Evolutionary conservation across 1,140 invertebrate genomes (phyloP).

Genomic region (Drosophila trapezifrons): DNA sequence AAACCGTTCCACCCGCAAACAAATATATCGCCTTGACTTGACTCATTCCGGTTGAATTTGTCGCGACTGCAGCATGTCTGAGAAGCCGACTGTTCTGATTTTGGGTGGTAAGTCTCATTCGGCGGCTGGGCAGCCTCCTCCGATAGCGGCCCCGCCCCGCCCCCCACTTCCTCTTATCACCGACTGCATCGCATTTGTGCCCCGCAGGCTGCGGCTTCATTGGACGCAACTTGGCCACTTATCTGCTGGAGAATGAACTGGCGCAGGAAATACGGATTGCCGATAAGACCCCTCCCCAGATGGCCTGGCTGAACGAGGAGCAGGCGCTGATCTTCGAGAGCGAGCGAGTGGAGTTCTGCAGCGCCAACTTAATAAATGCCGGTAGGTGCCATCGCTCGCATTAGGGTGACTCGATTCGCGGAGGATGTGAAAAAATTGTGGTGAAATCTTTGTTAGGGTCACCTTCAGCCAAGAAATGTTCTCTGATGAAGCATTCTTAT

Average conservation of each 20-base stretch:
- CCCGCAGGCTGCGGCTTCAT: slow-evolving; percentile 93
- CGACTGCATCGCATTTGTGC: slow-evolving; percentile 22
- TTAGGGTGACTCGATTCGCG: slow-evolving; percentile 19
- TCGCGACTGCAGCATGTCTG: slow-evolving; percentile 70
- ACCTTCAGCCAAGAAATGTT: neutral
- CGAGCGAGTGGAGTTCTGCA: slow-evolving; percentile 93
- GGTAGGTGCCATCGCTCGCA: slow-evolving; percentile 86
- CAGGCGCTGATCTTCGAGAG: slow-evolving; percentile 90
- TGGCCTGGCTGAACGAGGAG: slow-evolving; percentile 92
- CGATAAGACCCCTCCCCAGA: slow-evolving; percentile 96
- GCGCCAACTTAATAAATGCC: slow-evolving; percentile 95
- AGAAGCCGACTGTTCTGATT: slow-evolving; percentile 81
- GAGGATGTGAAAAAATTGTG: neutral
- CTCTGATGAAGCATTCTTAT: too few species aligned
- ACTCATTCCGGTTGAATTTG: slow-evolving; percentile 43
- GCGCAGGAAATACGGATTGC: slow-evolving; percentile 91
- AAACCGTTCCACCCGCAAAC: slow-evolving; percentile 15
- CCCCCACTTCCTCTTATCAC: slow-evolving; percentile 31
- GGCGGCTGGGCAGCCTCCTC: slow-evolving; percentile 9
- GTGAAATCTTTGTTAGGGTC: slow-evolving; percentile 6
- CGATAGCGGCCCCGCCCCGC: neutral
- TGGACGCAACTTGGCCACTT: slow-evolving; percentile 93
- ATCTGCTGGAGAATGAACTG: slow-evolving; percentile 91
- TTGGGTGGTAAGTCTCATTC: slow-evolving; percentile 76
- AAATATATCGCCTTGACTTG: slow-evolving; percentile 36